These are phyloP conservation scores for Carettochelys insculpta DNA, from an alignment of 2,113 vertebrate species.

Conservation along the genomic window DNA sequence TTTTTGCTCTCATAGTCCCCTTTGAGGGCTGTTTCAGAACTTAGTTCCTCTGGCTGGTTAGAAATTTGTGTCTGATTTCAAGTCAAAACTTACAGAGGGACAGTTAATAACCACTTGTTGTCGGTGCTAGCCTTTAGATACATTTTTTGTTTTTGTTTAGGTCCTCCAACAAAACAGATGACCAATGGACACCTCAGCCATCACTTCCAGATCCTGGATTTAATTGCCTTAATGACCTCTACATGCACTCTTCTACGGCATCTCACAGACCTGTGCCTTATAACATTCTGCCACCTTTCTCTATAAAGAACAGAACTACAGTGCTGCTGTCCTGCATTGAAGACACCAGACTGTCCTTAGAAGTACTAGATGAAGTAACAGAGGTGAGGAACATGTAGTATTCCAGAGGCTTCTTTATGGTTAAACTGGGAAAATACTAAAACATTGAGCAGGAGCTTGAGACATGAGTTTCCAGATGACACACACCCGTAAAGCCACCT, in stretches of 20 bases:
- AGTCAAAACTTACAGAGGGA: background rate
- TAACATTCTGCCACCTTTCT: background rate
- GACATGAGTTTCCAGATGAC: background rate
- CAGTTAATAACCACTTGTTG: background rate
- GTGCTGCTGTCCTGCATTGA: constrained; percentile 45
- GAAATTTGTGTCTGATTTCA: background rate
- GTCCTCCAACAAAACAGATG: constrained; percentile 53
- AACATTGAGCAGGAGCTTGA: background rate
- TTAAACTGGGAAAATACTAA: background rate
- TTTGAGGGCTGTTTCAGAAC: background rate
- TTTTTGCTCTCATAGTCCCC: background rate
- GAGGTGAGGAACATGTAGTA: constrained; percentile 20
- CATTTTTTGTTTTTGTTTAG: background rate
- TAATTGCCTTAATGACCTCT: constrained; percentile 14
- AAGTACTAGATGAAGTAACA: constrained; percentile 37
- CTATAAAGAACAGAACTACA: background rate
- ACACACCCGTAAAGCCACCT: background rate
- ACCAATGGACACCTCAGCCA: constrained; percentile 17
- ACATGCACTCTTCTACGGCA: background rate
- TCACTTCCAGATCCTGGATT: background rate
- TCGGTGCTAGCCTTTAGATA: background rate
- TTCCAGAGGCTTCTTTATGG: too few species aligned
- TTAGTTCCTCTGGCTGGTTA: background rate
- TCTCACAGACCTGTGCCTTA: constrained; percentile 4
- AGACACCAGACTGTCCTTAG: constrained; percentile 32